These are phyloP conservation scores for Aspidiotus rigidus DNA, from an alignment of 2,888 invertebrate genomes.

Conservation along the genomic window DNA sequence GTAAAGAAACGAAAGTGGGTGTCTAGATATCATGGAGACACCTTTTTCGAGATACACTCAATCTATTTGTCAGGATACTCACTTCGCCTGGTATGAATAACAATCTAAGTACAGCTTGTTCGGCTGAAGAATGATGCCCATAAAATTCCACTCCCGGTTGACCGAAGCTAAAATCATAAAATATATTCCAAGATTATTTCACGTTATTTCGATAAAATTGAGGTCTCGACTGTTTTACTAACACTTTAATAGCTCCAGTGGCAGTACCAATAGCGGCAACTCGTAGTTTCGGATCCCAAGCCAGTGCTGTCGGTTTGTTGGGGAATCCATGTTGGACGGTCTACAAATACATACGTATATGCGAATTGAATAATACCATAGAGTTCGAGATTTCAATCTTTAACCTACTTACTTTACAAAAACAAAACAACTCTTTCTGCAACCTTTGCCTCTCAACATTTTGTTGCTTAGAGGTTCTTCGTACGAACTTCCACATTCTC, in stretches of 20 bases:
- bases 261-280: slow-evolving; percentile 90
- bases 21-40: no score
- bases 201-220: neutral
- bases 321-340: slow-evolving; percentile 96
- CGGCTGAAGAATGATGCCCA: slow-evolving; percentile 65
- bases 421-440: slow-evolving; percentile 88
- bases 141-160: slow-evolving; percentile 89
- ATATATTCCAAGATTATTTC: neutral
- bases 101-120: slow-evolving; percentile 65
- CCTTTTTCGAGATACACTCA: no score
- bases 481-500: slow-evolving; percentile 82
- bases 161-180: slow-evolving; percentile 56
- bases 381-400: slow-evolving; percentile 1
- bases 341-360: slow-evolving; percentile 49
- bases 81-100: slow-evolving; percentile 57
- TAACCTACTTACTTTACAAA: slow-evolving; percentile 69
- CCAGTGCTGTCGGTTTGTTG: slow-evolving; percentile 86
- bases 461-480: slow-evolving; percentile 86
- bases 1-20: neutral
- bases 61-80: slow-evolving; percentile 36
- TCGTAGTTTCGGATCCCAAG: slow-evolving; percentile 80
- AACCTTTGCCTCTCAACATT: slow-evolving; percentile 84
- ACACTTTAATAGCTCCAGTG: slow-evolving; percentile 77
- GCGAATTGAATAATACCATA: slow-evolving; percentile 37
- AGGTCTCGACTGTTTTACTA: slow-evolving; percentile 40